Conservation (phyloP, 92 coral and sea anemone genomes). For the Hydrozoanthus gracilis region DNA sequence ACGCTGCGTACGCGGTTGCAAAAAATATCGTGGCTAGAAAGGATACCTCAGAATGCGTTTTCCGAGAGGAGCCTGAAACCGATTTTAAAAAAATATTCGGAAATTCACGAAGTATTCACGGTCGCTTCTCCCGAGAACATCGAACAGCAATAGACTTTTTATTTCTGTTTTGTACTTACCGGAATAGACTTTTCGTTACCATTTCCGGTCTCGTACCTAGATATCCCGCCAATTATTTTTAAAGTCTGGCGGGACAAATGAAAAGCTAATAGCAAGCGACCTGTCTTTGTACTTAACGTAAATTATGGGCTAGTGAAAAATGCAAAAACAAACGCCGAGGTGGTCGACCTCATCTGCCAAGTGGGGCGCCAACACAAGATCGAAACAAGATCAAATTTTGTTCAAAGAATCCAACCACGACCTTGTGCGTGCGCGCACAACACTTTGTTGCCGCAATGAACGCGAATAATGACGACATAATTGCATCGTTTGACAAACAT, state of each 20-base stretch:
- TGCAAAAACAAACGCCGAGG: neutral
- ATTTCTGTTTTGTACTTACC: neutral
- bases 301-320: neutral
- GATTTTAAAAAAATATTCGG: neutral
- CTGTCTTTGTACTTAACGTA: neutral
- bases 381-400: neutral
- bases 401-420: too few species aligned
- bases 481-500: too few species aligned
- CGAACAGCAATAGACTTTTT: neutral
- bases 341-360: neutral
- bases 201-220: slow-evolving; percentile 28
- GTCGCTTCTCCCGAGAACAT: neutral
- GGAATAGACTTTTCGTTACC: slow-evolving; percentile 20
- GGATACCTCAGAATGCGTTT: slow-evolving; percentile 11
- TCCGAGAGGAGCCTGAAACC: slow-evolving; percentile 1
- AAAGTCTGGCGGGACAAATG: slow-evolving; percentile 16
- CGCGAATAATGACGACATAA: too few species aligned
- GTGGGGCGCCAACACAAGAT: neutral
- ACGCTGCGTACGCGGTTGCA: too few species aligned
- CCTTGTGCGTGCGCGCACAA: too few species aligned
- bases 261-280: neutral
- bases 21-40: slow-evolving; percentile 2
- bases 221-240: neutral
- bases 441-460: too few species aligned
- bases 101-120: neutral